phyloP scores from a whole-genome alignment of 1,140 invertebrate genomes.

The Bombus confusus region DNA sequence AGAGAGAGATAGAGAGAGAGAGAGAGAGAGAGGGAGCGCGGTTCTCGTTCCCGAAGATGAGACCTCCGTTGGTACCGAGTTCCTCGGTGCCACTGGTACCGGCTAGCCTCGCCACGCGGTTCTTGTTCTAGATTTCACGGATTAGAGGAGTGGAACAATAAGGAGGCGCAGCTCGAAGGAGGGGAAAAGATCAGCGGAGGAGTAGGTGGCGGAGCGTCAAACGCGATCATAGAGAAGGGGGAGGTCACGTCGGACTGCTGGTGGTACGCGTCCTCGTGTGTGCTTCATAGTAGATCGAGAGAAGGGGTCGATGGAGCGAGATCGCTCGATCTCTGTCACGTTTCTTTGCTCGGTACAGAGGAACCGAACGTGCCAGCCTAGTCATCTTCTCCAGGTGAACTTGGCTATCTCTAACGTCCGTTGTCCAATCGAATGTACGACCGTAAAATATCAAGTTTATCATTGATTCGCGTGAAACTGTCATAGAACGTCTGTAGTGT shows the following conservation, averaged over 20 bases:
- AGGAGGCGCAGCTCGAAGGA: conserved; percentile 41
- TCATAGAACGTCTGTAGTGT: too few species aligned
- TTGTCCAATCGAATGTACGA: background rate
- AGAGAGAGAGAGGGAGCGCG: background rate
- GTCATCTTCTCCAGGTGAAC: background rate
- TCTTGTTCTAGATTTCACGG: conserved; percentile 69
- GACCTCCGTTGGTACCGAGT: conserved; percentile 64
- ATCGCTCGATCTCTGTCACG: conserved; percentile 35
- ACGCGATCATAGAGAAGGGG: conserved; percentile 7
- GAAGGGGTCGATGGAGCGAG: conserved; percentile 48
- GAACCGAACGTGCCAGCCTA: background rate
- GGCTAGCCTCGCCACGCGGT: conserved; percentile 61
- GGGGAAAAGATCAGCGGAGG: conserved; percentile 32
- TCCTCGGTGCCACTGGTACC: conserved; percentile 67
- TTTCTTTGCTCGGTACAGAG: conserved; percentile 7
- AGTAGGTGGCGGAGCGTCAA: conserved; percentile 17
- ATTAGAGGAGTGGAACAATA: conserved; percentile 62
- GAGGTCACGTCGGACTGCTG: conserved; percentile 42
- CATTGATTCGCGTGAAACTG: too few species aligned
- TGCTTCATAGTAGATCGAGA: conserved; percentile 25
- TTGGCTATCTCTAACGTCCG: background rate
- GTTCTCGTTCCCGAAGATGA: conserved; percentile 28
- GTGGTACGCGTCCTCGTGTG: conserved; percentile 42
- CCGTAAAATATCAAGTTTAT: too few species aligned
- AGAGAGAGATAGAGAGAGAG: too few species aligned